Conservation (phyloP, 2,113 vertebrate genomes). For the Eupsittula cactorum region DNA sequence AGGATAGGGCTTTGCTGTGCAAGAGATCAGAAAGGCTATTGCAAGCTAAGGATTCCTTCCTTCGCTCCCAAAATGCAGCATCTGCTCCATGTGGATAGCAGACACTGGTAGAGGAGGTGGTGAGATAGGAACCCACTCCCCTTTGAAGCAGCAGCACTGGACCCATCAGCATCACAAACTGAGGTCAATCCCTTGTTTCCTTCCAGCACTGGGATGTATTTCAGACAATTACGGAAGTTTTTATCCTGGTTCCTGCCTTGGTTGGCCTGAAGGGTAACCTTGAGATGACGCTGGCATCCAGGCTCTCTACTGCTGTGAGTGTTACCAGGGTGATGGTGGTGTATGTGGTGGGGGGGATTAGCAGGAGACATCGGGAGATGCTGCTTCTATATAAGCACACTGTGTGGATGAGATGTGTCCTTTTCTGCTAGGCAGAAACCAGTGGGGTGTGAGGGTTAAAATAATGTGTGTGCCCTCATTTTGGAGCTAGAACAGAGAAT, state of each 20-base stretch:
- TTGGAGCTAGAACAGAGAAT: slow-evolving; percentile 37
- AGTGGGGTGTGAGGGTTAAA: neutral
- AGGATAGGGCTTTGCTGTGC: neutral
- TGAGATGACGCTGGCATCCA: slow-evolving; percentile 94
- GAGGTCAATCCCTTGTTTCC: neutral
- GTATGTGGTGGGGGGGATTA: neutral
- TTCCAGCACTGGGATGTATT: slow-evolving; percentile 92
- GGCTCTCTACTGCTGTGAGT: slow-evolving; percentile 93
- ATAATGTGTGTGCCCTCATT: slow-evolving; percentile 39
- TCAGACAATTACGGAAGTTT: slow-evolving; percentile 83
- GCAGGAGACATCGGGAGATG: neutral
- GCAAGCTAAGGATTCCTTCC: neutral
- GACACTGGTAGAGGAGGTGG: neutral
- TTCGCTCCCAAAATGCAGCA: neutral
- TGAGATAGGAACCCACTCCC: neutral
- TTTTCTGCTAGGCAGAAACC: slow-evolving; percentile 9
- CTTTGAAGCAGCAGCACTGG: neutral
- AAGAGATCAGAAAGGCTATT: neutral
- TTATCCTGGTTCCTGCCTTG: slow-evolving; percentile 92
- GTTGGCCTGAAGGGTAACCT: slow-evolving; percentile 96
- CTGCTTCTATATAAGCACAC: neutral
- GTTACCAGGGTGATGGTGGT: neutral
- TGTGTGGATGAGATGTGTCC: neutral
- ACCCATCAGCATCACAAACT: neutral
- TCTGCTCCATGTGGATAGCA: neutral